Base-by-base conservation (phyloP, 1,140 invertebrate species). In the Plutomurus gul region DNA sequence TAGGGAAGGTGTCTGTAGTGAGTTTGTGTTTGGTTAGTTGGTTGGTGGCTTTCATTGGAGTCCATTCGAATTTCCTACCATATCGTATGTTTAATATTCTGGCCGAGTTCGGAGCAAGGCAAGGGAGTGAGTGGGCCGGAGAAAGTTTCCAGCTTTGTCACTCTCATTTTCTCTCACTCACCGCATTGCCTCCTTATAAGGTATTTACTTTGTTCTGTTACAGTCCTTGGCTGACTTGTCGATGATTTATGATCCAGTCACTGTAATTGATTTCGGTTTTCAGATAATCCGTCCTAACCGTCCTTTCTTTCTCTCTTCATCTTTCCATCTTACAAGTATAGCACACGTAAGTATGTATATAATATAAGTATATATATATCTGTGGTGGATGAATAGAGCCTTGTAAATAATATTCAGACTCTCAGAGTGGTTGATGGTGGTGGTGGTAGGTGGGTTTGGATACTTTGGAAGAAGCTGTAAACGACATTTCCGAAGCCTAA, bases 231-330 rank as follows among this genome's bases (percentile, higher is more conserved):
- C 40, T 81, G 76, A 78, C 76, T 81, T 77, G 75, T 82, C 78
- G 70, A 82, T 82, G 81, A 82, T 82, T 82, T 82, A 82, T 82
- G 77, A 82, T 77, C 75, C 46, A 79, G 77, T 82, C 75, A 81
- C 36, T 82, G 75, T 82, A 82, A 82, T 82, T 82, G 81, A 82
- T 82, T 82, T 76, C 75, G 81, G 79, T 82, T 82, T 82, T 39
- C 16, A 78, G 81, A 79, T 82, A 82, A 82, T 82, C 81, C 81
- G 39, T 79, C 30, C 73, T 75, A 49, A 47, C 40, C 13, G 36
- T 27, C 70, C 20, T 5, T 6, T 4, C 11, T 43, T 27, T 72
- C 3, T 72, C 39, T 43, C 16, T 40, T 25, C 22, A 39, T n/a
- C 22, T 43, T 22, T 22, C 25, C 43, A 5, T 16, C 30, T 2